Conservation (phyloP, 2,888 invertebrate species). For the Meghimatium bilineatum region DNA sequence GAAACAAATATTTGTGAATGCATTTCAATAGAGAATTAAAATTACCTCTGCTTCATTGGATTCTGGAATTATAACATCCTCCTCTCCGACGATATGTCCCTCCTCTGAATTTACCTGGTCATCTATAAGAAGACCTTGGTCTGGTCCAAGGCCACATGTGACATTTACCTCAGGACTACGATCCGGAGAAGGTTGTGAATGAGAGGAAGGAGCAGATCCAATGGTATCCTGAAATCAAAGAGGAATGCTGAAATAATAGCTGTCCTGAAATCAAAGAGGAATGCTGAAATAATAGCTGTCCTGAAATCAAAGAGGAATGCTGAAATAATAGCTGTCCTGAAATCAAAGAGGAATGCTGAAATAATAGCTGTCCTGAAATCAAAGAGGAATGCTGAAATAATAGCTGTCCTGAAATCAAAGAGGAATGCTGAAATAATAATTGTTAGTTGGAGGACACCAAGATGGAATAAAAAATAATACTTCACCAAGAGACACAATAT, state of each 20-base stretch:
- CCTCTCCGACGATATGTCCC: conserved; percentile 59
- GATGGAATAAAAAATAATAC: no score
- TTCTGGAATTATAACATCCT: conserved; percentile 71
- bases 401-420: no score
- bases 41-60: conserved; percentile 71
- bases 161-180: conserved; percentile 74
- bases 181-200: conserved; percentile 66
- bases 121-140: conserved; percentile 52
- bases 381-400: no score
- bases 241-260: no score
- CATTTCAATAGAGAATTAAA: background rate
- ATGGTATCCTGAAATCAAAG: conserved; percentile 64
- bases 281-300: no score
- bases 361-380: no score
- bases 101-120: conserved; percentile 58
- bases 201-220: conserved; percentile 58
- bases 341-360: no score
- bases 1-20: background rate
- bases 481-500: no score
- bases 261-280: background rate
- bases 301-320: no score
- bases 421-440: no score
- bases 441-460: no score
- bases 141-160: conserved; percentile 64
- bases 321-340: no score